Evolutionary conservation across 2,113 vertebrate genomes (phyloP).

Genomic region (Phrynocephalus versicolor): DNA sequence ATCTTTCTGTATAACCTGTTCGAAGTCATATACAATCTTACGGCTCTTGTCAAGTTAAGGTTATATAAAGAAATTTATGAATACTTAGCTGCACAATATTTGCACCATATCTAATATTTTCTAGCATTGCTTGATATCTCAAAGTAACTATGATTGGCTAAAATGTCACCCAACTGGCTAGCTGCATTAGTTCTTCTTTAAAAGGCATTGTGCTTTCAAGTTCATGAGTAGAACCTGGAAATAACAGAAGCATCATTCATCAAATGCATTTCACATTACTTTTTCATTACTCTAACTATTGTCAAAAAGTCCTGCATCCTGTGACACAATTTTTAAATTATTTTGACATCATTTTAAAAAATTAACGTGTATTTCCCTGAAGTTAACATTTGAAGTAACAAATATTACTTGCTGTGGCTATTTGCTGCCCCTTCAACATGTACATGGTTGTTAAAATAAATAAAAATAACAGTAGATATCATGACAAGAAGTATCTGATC

Average conservation of each 20-base stretch:
- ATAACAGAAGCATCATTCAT: too few species aligned
- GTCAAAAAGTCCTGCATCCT: too few species aligned
- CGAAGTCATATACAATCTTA: not conserved
- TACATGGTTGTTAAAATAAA: not conserved
- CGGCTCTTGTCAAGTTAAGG: not conserved
- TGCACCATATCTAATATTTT: not conserved
- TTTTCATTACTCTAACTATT: too few species aligned
- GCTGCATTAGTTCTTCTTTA: not conserved
- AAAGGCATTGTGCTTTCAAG: not conserved
- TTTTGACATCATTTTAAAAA: not conserved
- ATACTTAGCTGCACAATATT: not conserved
- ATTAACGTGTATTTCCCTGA: not conserved
- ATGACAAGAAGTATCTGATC: not conserved
- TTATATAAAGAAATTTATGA: not conserved
- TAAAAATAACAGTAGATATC: not conserved
- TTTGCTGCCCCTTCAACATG: not conserved
- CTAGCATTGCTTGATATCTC: not conserved
- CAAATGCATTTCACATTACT: too few species aligned
- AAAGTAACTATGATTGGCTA: not conserved
- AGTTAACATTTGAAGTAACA: not conserved
- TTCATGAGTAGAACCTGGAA: not conserved
- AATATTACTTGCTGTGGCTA: not conserved
- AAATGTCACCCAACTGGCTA: not conserved
- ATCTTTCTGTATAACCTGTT: not conserved
- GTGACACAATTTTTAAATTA: too few species aligned